Conservation (phyloP, 2,797 vertebrate species). For the Scleropages formosus region DNA sequence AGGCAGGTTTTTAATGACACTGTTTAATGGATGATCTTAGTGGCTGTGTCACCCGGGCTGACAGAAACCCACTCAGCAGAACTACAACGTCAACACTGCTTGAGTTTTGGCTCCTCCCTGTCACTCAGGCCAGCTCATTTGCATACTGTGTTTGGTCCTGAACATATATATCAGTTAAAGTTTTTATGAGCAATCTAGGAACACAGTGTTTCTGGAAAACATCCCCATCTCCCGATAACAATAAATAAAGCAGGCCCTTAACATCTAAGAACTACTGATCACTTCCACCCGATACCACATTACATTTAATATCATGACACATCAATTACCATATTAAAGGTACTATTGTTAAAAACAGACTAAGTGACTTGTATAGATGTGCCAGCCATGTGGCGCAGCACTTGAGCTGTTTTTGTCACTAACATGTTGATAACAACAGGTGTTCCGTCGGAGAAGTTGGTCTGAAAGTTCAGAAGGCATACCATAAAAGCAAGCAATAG, state of each 20-base stretch:
- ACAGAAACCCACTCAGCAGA: slow-evolving; percentile 18
- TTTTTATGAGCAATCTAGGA: not conserved
- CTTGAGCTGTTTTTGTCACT: not conserved
- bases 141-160: not conserved
- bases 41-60: not conserved
- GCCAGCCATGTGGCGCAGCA: not conserved
- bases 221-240: not conserved
- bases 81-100: not conserved
- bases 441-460: not conserved
- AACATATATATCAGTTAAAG: too few relatives aligned
- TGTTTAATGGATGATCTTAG: not conserved
- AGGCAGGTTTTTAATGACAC: not conserved
- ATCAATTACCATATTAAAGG: too few relatives aligned
- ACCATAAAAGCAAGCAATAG: not conserved
- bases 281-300: not conserved
- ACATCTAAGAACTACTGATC: too few relatives aligned
- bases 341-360: not conserved
- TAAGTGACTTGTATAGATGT: too few relatives aligned
- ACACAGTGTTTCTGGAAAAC: not conserved
- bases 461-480: not conserved
- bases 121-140: slow-evolving; percentile 4
- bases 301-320: not conserved
- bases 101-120: not conserved
- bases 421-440: not conserved
- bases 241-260: not conserved